These are phyloP conservation scores for Dallia pectoralis DNA, from an alignment of 2,797 vertebrate genomes.

Conservation along the genomic window DNA sequence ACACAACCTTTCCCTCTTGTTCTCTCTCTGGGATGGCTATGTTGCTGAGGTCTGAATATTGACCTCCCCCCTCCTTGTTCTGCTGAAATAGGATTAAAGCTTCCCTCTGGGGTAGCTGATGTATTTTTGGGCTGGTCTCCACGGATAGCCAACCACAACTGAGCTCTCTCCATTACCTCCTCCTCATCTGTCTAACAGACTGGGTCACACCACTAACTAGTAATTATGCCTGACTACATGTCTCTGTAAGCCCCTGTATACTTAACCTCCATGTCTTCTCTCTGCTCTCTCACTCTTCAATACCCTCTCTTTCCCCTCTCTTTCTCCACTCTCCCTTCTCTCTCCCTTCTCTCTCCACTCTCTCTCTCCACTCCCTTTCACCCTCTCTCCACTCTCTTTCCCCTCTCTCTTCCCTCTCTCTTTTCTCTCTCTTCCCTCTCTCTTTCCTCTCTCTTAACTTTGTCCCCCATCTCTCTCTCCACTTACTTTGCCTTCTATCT, in stretches of 20 bases:
- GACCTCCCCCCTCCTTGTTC: constrained; percentile 49
- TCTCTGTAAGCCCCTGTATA: too few relatives aligned
- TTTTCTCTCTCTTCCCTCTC: too few relatives aligned
- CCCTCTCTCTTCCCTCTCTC: neutral
- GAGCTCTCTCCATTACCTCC: constrained; percentile 32
- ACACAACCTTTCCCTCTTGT: constrained; percentile 30
- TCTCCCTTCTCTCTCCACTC: too few relatives aligned
- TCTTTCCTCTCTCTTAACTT: neutral
- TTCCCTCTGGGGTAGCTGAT: constrained; percentile 58
- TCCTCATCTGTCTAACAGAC: neutral
- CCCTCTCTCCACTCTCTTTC: neutral
- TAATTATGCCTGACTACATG: too few relatives aligned
- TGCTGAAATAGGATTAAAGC: constrained; percentile 66
- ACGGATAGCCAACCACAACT: constrained; percentile 51
- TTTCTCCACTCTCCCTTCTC: too few relatives aligned
- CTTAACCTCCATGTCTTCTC: too few relatives aligned
- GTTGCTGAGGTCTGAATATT: constrained; percentile 53
- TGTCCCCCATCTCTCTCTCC: neutral
- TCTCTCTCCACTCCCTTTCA: neutral
- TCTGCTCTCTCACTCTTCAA: too few relatives aligned
- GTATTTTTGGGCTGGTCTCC: constrained; percentile 72
- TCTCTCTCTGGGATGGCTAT: constrained; percentile 37
- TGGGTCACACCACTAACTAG: neutral
- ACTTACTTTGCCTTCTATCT: too few relatives aligned
- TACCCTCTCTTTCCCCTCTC: too few relatives aligned